Evolutionary conservation across 2,113 vertebrate species (phyloP).

Genomic region (Pagrus major): DNA sequence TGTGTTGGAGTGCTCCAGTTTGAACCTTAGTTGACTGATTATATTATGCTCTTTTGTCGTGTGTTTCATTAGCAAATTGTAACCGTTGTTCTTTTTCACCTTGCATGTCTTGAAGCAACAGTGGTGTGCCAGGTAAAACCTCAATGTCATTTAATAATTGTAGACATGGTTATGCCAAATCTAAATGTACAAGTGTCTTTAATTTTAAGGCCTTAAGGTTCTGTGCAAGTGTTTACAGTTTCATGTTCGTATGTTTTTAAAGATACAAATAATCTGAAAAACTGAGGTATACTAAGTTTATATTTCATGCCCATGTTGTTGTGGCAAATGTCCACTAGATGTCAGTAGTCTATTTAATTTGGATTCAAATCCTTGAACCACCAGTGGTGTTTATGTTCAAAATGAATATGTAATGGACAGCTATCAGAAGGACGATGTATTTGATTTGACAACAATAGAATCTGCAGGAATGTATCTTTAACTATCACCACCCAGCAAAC

Average conservation of each 20-base stretch:
- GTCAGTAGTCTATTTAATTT: constrained; percentile 36
- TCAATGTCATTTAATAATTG: background rate
- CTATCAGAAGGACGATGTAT: background rate
- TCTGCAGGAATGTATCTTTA: background rate
- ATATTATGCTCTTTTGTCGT: background rate
- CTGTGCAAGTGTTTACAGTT: constrained; percentile 17
- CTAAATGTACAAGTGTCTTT: constrained; percentile 5
- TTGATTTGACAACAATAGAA: constrained; percentile 21
- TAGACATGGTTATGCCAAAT: constrained; percentile 30
- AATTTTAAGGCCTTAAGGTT: background rate
- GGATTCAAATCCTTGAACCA: background rate
- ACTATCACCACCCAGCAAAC: too few relatives aligned
- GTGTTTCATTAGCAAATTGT: background rate
- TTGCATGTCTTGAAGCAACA: constrained; percentile 42
- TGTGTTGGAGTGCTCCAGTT: background rate
- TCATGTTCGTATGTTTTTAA: background rate
- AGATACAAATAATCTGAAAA: background rate
- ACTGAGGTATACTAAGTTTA: background rate
- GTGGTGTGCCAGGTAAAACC: background rate
- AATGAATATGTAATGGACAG: background rate
- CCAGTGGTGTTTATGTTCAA: background rate
- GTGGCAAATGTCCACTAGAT: constrained; percentile 57
- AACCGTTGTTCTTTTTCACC: background rate
- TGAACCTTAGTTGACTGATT: background rate
- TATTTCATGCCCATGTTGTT: constrained; percentile 9